These are phyloP conservation scores for Prolemur simus DNA, from an alignment of 2,113 vertebrate species.

Conservation along the genomic window DNA sequence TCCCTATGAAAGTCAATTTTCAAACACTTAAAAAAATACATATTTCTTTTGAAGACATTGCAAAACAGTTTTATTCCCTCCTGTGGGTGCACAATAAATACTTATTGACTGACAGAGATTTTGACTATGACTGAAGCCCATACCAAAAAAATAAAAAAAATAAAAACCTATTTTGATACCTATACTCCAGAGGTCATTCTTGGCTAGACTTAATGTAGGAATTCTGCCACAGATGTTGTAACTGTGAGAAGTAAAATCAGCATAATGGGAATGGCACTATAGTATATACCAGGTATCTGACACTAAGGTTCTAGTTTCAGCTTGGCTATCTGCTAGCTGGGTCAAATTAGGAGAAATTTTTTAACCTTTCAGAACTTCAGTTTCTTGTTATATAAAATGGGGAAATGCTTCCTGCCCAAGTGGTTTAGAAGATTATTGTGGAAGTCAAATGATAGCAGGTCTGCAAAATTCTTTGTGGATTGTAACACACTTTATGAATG, in stretches of 20 bases:
- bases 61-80: neutral
- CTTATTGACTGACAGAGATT: conserved; percentile 18
- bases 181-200: neutral
- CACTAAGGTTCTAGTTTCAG: neutral
- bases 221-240: neutral
- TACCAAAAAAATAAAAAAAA: neutral
- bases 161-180: neutral
- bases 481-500: neutral
- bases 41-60: conserved; percentile 21
- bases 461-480: neutral
- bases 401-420: neutral
- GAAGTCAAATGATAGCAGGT: neutral
- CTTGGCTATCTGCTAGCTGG: neutral
- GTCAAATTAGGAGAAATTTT: neutral
- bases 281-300: neutral
- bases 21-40: conserved; percentile 44
- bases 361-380: neutral
- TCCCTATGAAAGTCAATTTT: conserved; percentile 54
- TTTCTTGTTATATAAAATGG: neutral
- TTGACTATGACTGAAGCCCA: neutral
- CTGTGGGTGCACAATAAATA: neutral
- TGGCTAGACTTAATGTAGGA: neutral
- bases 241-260: neutral
- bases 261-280: neutral
- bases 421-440: neutral